A percentile compares a stretch with the other conserved stretches of the same genome.
phyloP scores from a whole-genome alignment of 2,797 vertebrate species.

The Myotis myotis region DNA sequence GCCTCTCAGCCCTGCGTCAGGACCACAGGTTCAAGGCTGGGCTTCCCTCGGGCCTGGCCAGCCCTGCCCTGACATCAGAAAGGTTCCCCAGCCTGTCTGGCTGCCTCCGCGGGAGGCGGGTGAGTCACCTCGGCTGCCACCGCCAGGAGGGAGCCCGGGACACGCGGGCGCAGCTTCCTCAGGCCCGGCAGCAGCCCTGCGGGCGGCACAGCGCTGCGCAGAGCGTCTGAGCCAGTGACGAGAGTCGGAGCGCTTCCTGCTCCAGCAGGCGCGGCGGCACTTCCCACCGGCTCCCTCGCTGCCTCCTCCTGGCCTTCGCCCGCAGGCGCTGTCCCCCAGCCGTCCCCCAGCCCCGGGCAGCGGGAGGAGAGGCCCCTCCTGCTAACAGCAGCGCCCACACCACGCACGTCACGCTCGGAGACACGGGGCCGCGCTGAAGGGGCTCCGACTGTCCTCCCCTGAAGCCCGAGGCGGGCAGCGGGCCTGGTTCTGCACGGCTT shows the following conservation, averaged over 20 bases:
- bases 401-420: accelerated
- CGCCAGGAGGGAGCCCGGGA: background rate
- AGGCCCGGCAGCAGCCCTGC: too few relatives aligned
- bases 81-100: background rate
- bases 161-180: too few relatives aligned
- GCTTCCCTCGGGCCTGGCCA: background rate
- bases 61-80: background rate
- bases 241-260: too few relatives aligned
- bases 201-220: too few relatives aligned
- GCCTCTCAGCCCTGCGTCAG: background rate
- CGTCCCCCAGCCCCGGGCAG: too few relatives aligned
- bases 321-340: background rate
- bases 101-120: background rate
- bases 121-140: background rate
- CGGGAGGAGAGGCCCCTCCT: background rate
- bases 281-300: background rate
- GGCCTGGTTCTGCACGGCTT: background rate
- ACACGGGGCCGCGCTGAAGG: background rate
- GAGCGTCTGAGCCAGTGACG: too few relatives aligned
- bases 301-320: background rate
- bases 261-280: too few relatives aligned
- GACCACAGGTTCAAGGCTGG: background rate
- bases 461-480: too few relatives aligned
- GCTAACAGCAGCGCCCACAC: background rate
- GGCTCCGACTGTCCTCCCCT: background rate